Evolutionary conservation across 2,113 vertebrate genomes (phyloP).

Genomic region (Antennarius striatus): DNA sequence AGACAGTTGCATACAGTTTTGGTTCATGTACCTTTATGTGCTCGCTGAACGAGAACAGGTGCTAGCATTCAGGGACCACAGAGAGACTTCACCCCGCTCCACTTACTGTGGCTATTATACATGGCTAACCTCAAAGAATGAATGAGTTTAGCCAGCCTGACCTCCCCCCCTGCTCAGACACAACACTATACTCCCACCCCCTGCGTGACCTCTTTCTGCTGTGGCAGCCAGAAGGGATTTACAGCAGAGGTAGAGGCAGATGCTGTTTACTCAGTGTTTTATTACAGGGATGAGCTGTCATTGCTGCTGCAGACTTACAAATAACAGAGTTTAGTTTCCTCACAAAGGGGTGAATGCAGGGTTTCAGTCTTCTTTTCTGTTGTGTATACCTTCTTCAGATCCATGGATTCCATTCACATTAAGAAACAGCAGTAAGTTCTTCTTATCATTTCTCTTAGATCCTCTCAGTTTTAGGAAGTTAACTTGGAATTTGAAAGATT

Average conservation of each 20-base stretch:
- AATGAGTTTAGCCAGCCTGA: conserved; percentile 54
- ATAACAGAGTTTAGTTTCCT: conserved; percentile 6
- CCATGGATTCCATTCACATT: background rate
- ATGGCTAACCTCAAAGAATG: conserved; percentile 29
- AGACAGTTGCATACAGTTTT: background rate
- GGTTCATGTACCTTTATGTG: background rate
- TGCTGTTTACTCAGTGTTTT: conserved; percentile 31
- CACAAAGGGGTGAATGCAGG: conserved; percentile 11
- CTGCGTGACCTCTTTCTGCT: conserved; percentile 54
- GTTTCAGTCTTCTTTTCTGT: background rate
- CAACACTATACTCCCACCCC: conserved; percentile 27
- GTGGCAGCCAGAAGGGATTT: conserved; percentile 46
- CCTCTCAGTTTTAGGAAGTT: background rate
- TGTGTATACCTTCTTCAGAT: conserved; percentile 4
- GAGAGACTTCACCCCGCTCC: background rate
- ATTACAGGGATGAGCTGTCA: conserved; percentile 5
- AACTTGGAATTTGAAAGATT: background rate
- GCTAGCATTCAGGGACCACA: conserved; percentile 1
- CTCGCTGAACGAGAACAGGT: background rate
- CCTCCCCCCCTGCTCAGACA: conserved; percentile 30
- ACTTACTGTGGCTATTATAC: conserved; percentile 15
- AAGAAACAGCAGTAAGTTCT: conserved; percentile 12
- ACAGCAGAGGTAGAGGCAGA: conserved; percentile 20
- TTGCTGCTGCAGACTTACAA: background rate
- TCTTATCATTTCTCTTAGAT: background rate